Percentiles rank a stretch among this genome's conserved stretches.
phyloP scores from a whole-genome alignment of 2,113 vertebrate genomes.

The Colius striatus region DNA sequence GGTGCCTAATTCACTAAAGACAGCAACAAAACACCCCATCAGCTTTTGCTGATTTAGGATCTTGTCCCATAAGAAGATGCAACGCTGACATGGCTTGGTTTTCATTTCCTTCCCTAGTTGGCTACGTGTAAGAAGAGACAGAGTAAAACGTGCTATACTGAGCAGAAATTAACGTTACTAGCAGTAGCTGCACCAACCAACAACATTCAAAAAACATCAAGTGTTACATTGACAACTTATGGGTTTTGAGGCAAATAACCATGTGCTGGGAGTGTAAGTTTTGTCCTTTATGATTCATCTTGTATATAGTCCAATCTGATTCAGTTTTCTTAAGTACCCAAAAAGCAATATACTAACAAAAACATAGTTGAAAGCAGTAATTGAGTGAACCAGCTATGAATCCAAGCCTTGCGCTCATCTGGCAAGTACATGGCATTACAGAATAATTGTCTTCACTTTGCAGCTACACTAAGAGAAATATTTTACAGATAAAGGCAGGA shows the following conservation, averaged over 20 bases:
- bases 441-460: constrained; percentile 61
- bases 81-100: neutral
- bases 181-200: neutral
- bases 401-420: constrained; percentile 21
- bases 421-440: constrained; percentile 63
- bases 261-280: neutral
- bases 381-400: constrained; percentile 61
- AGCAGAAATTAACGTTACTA: neutral
- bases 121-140: neutral
- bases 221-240: constrained; percentile 6
- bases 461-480: constrained; percentile 7
- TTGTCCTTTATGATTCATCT: constrained; percentile 30
- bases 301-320: constrained; percentile 57
- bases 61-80: neutral
- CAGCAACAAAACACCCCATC: neutral
- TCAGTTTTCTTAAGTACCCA: constrained; percentile 45
- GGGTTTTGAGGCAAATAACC: neutral
- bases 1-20: neutral
- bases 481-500: constrained; percentile 39
- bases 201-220: neutral
- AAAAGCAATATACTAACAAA: constrained; percentile 57
- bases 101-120: neutral
- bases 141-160: neutral
- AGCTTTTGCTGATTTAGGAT: neutral
- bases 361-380: constrained; percentile 66